Evolutionary conservation across 2,888 invertebrate genomes (phyloP).

Genomic region (Drosophila fulvimacula): DNA sequence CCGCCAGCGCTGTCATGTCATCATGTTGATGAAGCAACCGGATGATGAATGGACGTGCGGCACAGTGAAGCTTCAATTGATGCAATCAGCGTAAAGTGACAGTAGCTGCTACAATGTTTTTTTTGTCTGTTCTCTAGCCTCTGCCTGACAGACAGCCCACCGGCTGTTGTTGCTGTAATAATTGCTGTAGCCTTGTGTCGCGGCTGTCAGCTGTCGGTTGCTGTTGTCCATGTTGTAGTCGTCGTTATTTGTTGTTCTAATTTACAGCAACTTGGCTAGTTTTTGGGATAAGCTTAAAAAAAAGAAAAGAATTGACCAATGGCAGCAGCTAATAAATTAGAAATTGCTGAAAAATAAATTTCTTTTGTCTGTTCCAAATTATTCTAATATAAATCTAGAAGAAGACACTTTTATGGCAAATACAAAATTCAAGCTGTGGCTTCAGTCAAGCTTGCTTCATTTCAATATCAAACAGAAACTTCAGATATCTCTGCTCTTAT

Average conservation of each 20-base stretch:
- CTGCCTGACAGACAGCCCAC: background rate
- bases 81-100: slow-evolving; percentile 81
- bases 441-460: background rate
- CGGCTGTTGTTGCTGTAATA: slow-evolving; percentile 15
- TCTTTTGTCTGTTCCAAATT: background rate
- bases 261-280: slow-evolving; percentile 29
- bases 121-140: slow-evolving; percentile 7
- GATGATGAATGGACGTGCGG: slow-evolving; percentile 80
- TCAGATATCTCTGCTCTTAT: background rate
- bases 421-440: no score
- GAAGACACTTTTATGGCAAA: no score
- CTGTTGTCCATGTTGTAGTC: slow-evolving; percentile 39
- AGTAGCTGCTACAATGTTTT: slow-evolving; percentile 57
- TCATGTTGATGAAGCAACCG: slow-evolving; percentile 81
- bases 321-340: background rate
- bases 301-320: background rate
- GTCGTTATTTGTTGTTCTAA: slow-evolving; percentile 23
- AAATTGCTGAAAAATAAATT: background rate
- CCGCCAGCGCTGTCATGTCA: slow-evolving; percentile 72
- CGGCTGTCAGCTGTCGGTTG: slow-evolving; percentile 49
- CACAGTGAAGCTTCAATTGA: slow-evolving; percentile 81
- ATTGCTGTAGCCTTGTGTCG: slow-evolving; percentile 52
- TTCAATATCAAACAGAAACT: background rate
- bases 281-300: slow-evolving; percentile 7
- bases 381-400: background rate